phyloP scores from a whole-genome alignment of 2,888 invertebrate genomes.

The Orthosia cruda region DNA sequence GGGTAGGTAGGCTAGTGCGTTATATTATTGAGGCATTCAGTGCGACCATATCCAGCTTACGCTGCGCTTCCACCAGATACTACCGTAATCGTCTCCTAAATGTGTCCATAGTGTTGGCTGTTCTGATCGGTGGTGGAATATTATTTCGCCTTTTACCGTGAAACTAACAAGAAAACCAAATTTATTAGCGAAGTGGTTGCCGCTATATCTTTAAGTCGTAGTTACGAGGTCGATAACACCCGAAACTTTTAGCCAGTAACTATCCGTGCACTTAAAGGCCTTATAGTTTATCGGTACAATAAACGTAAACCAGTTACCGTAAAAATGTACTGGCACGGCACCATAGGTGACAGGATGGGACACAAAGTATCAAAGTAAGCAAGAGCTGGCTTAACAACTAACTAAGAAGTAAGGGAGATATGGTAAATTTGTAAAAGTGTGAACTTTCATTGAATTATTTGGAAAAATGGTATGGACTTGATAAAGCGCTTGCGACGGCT shows the following conservation, averaged over 20 bases:
- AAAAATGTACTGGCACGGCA: slow-evolving; percentile 35
- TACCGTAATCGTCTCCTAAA: too few species aligned
- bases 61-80: too few species aligned
- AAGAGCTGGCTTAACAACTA: slow-evolving; percentile 21
- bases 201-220: slow-evolving; percentile 20
- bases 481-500: neutral
- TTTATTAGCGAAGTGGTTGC: slow-evolving; percentile 4
- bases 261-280: slow-evolving; percentile 20
- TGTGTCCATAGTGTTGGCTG: too few species aligned
- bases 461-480: neutral
- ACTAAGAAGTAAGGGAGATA: neutral
- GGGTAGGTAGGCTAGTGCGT: too few species aligned
- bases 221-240: slow-evolving; percentile 3
- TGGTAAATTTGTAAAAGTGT: neutral
- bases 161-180: slow-evolving; percentile 1
- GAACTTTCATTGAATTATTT: neutral
- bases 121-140: too few species aligned
- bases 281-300: slow-evolving; percentile 55
- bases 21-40: too few species aligned
- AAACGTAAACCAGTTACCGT: slow-evolving; percentile 58
- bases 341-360: slow-evolving; percentile 38
- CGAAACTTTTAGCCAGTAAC: slow-evolving; percentile 41
- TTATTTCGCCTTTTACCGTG: neutral
- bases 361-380: slow-evolving; percentile 39
- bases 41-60: too few species aligned